These are phyloP conservation scores for Macaria liturata DNA, from an alignment of 2,888 invertebrate genomes.

Conservation along the genomic window DNA sequence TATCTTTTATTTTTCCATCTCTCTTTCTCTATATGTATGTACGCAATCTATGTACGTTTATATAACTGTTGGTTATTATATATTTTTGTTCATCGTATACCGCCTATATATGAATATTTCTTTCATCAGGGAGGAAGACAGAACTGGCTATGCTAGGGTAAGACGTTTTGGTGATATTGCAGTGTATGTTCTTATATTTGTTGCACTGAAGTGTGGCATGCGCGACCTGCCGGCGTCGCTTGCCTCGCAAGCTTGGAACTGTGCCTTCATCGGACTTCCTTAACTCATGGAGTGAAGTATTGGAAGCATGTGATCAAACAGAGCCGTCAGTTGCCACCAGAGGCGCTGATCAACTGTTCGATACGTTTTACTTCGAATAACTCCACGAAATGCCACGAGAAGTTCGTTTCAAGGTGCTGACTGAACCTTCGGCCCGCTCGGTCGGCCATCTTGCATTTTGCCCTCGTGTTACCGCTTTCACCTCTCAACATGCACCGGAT, in stretches of 20 bases:
- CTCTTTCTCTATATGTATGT: conserved; percentile 37
- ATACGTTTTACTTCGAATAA: too few species aligned
- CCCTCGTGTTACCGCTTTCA: conserved; percentile 59
- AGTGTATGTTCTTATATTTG: conserved; percentile 63
- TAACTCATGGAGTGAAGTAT: conserved; percentile 11
- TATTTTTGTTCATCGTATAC: conserved; percentile 42
- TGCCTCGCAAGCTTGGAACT: conserved; percentile 50
- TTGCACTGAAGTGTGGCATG: conserved; percentile 53
- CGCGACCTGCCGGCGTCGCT: conserved; percentile 44
- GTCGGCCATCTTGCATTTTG: conserved; percentile 50
- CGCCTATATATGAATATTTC: conserved; percentile 66
- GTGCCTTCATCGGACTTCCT: conserved; percentile 3
- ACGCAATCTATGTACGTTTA: conserved; percentile 43
- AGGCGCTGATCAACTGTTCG: too few species aligned
- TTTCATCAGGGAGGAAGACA: conserved; percentile 84
- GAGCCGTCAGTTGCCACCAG: too few species aligned
- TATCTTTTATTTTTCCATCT: conserved; percentile 33
- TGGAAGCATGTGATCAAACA: too few species aligned
- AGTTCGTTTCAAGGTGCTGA: too few species aligned
- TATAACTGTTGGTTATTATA: conserved; percentile 41
- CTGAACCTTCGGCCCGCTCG: too few species aligned
- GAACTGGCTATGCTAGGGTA: conserved; percentile 83
- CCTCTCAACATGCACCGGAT: conserved; percentile 55
- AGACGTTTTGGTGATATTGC: conserved; percentile 76
- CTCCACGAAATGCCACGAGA: too few species aligned